Evolutionary conservation across 2,113 vertebrate species (phyloP).

Genomic region (Sakesphorus luctuosus): DNA sequence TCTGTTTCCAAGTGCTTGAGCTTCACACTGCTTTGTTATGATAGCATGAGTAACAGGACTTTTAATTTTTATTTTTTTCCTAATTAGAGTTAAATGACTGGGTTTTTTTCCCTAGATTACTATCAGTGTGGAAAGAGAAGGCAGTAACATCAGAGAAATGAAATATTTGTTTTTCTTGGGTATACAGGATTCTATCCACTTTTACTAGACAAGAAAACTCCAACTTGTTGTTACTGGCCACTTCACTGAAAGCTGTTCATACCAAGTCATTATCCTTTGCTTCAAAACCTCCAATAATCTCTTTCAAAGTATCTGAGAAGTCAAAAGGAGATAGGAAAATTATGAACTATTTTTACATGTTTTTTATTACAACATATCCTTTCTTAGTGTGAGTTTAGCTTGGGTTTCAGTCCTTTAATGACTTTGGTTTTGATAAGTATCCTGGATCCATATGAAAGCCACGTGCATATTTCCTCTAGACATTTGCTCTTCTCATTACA

Average conservation of each 20-base stretch:
- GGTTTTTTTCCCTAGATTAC: neutral
- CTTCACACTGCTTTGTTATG: neutral
- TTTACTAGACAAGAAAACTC: neutral
- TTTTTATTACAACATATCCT: neutral
- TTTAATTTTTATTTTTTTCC: neutral
- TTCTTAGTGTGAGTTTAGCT: neutral
- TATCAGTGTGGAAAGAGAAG: neutral
- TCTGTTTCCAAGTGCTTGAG: neutral
- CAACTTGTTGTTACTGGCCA: neutral
- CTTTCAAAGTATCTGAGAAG: neutral
- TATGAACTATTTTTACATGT: neutral
- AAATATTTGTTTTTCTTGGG: neutral
- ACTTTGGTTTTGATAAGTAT: neutral
- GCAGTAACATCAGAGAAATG: neutral
- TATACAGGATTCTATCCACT: neutral
- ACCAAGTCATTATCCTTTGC: neutral
- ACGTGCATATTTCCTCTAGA: neutral
- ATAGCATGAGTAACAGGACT: neutral
- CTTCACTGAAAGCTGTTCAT: neutral
- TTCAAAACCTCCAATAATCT: neutral
- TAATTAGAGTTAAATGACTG: neutral
- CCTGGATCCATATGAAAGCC: neutral
- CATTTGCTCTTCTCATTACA: neutral
- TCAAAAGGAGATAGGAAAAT: neutral
- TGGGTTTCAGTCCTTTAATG: neutral